Conservation (phyloP, 2,797 vertebrate genomes). For the Lagodon rhomboides region DNA sequence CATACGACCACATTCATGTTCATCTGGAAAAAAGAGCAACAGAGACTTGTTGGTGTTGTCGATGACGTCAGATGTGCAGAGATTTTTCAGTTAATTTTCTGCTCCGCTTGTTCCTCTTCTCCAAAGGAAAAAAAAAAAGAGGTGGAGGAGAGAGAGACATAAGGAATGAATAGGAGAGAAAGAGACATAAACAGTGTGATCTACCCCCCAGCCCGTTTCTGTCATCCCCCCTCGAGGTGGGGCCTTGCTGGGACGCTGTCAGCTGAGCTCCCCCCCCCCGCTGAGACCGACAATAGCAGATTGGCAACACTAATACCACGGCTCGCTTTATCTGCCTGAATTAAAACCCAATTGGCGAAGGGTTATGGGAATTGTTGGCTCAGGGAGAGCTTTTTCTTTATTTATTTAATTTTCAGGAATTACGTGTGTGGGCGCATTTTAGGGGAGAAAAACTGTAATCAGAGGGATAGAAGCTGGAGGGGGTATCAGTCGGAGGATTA, state of each 20-base stretch:
- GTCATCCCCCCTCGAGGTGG: conserved; percentile 60
- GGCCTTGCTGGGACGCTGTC: conserved; percentile 67
- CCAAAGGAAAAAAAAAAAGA: conserved; percentile 3
- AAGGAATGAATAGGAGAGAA: conserved; percentile 33
- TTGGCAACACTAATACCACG: conserved; percentile 77
- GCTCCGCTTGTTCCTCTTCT: conserved; percentile 18
- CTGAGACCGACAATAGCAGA: conserved; percentile 75
- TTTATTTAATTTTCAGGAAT: conserved; percentile 58
- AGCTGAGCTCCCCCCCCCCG: conserved; percentile 63
- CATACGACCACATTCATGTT: conserved; percentile 23
- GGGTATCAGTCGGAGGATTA: conserved; percentile 72
- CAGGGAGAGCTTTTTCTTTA: conserved; percentile 48
- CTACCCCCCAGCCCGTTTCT: conserved; percentile 58
- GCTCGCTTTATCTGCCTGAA: conserved; percentile 75
- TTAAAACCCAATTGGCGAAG: conserved; percentile 72
- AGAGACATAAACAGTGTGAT: conserved; percentile 43
- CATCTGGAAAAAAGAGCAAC: conserved; percentile 21
- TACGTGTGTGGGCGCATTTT: conserved; percentile 66
- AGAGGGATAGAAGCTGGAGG: conserved; percentile 47
- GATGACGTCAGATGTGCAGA: background rate
- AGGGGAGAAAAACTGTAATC: conserved; percentile 53
- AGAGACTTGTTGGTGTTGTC: background rate
- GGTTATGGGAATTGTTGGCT: conserved; percentile 72
- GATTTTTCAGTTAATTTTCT: conserved; percentile 23
- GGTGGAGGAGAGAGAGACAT: conserved; percentile 4